These are phyloP conservation scores for Aurelia sp. DNA, from an alignment of 30 jellyfish, hydroid and myxozoan species.

Conservation along the genomic window DNA sequence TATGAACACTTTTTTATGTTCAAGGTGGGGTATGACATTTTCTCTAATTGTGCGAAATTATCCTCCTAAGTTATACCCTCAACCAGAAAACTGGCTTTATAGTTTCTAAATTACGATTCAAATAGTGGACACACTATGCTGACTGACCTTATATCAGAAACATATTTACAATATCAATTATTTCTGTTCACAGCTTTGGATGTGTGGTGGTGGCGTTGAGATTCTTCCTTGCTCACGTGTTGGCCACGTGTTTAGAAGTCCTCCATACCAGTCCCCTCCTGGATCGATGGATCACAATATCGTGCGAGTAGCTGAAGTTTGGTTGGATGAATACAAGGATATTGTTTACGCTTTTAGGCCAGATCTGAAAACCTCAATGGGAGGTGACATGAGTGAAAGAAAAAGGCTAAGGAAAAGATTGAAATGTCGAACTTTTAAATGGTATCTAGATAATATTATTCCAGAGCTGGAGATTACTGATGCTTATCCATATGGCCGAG, in stretches of 20 bases:
- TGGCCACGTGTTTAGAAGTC: constrained; percentile 95
- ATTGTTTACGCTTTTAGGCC: constrained; percentile 87
- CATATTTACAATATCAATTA: no score
- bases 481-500: constrained; percentile 83
- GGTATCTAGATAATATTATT: constrained; percentile 89
- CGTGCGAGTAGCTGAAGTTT: constrained; percentile 96
- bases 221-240: constrained; percentile 94
- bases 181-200: constrained; percentile 82
- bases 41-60: no score
- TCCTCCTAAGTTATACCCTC: no score
- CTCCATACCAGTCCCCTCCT: constrained; percentile 92
- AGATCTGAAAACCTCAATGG: constrained; percentile 64
- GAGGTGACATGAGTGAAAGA: constrained; percentile 88
- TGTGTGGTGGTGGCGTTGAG: constrained; percentile 97
- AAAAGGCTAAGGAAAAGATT: constrained; percentile 67
- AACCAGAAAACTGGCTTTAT: no score
- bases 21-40: no score
- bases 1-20: no score
- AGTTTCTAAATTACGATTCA: no score
- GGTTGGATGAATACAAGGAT: constrained; percentile 95
- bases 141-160: no score
- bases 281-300: constrained; percentile 91
- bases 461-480: constrained; percentile 88
- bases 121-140: no score
- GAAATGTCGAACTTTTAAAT: constrained; percentile 81